Evolutionary conservation across 2,797 vertebrate genomes (phyloP), one percentile per base, ranked within the genome.

Genomic region (Aulostomus chinensis): DNA sequence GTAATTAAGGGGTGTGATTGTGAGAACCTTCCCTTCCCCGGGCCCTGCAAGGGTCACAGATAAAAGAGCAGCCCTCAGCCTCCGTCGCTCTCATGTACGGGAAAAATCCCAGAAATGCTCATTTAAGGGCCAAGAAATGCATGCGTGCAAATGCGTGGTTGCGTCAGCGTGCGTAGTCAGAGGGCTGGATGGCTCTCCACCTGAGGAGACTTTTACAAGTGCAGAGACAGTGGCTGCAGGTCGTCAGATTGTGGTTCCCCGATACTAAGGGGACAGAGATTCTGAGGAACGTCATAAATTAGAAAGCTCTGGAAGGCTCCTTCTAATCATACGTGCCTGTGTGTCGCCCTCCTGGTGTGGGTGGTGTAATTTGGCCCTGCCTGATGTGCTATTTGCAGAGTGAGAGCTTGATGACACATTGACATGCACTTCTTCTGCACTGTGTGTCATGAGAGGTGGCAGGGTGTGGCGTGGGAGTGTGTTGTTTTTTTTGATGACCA

Each of bases 1-100:
- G 78, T 91, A 90, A 92, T 91, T 92, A 90, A 89, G 86, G 87
- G 86, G 81, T 86, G 77, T 86, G 89, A 90, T 89, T 82, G 85
- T 88, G 84, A 88, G 87, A 89, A 87, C 76, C 84, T 83, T 88
- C 72, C 69, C 81, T 80, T 86, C 80, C 78, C 70, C 16, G 15
- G 72, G 80, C 83, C 68, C 69, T 76, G 71, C 67, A 62, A 88
- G 76, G 82, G 85, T 90, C 87, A 88, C 63, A 86, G 86, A 90
- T 90, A 79, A 89, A 88, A 86, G 80, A 77, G 68, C 76, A 67
- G 58, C 59, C 62, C 56, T 84, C 15, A 47, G 67, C 64, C 68
- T 78, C 65, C 17, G 49, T 62, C 22, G 31, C 51, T 51, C 70
- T 78, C 56, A 81, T 34, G 57, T 68, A 71, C 70, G 61, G 58